Evolutionary conservation across 2,888 invertebrate genomes (phyloP).

Genomic region (Pasiphila rectangulata): DNA sequence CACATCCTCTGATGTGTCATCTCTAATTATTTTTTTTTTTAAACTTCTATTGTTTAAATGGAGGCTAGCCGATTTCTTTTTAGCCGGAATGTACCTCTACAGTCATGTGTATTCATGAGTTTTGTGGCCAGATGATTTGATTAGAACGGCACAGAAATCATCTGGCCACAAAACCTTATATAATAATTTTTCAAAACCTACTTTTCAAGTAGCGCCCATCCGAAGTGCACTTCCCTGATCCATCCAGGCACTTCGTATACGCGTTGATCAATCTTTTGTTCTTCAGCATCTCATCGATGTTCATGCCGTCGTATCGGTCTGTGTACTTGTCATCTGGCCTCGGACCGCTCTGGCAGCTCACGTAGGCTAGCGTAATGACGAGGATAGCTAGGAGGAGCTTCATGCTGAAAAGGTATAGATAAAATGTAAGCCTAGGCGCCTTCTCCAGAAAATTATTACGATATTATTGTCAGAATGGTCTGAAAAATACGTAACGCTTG

Average conservation of each 20-base stretch:
- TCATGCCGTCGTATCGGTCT: conserved; percentile 85
- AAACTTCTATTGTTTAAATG: too few relatives aligned
- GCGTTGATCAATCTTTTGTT: conserved; percentile 85
- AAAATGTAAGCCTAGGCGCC: background rate
- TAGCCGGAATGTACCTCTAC: too few relatives aligned
- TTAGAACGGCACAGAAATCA: too few relatives aligned
- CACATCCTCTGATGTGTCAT: too few relatives aligned
- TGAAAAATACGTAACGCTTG: too few relatives aligned
- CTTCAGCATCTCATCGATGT: conserved; percentile 84
- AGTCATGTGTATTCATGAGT: too few relatives aligned
- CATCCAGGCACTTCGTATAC: conserved; percentile 86
- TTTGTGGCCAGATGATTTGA: too few relatives aligned
- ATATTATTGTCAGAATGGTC: too few relatives aligned
- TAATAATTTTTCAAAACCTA: conserved; percentile 56
- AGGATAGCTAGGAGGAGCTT: conserved; percentile 40
- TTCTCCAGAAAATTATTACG: conserved; percentile 26
- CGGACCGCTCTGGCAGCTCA: conserved; percentile 12
- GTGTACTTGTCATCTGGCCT: conserved; percentile 68
- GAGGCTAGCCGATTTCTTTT: too few relatives aligned
- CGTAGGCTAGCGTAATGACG: conserved; percentile 35
- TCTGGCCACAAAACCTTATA: too few relatives aligned
- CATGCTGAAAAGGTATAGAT: conserved; percentile 44
- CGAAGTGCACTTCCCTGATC: conserved; percentile 83
- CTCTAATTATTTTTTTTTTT: too few relatives aligned
- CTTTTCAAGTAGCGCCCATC: conserved; percentile 87